Base-by-base conservation (phyloP, 1,140 invertebrate genomes). In the Hylaeus anthracinus region DNA sequence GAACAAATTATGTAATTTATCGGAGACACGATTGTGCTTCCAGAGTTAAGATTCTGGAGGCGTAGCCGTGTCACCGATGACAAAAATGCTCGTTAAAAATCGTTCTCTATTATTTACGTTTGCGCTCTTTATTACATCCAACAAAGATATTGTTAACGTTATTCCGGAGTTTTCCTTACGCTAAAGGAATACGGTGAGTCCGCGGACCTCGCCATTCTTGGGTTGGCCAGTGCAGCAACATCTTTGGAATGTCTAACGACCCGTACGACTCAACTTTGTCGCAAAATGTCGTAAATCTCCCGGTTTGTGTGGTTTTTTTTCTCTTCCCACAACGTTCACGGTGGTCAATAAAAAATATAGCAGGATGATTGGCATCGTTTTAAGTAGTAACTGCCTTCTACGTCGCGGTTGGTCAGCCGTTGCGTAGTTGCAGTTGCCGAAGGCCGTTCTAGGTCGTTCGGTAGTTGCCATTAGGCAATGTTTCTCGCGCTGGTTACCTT, bases 401-500 rank as follows among this genome's bases (percentile, higher is more conserved):
- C 66, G 82, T 71, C 73, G 60, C 79, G 85, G 84, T 87, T 90
- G 87, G 84, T 86, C 87, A 84, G 82, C 78, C 86, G 66, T 84
- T 85, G 73, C 74, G 80, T 86, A 79, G 76, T 63, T 43, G 77
- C 67, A 71, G 64, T 55, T 74, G 81, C 26, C 79, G 88, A 90
- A 90, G 89, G 89, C 83, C 89, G 89, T 90, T 90, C 88, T 90
- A 90, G 88, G 89, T 85, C 83, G 87, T 89, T 87, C 81, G 71
- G 74, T 82, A 79, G 78, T 74, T 26, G 79, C 79, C 79, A 81
- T 86, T 86, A 80, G 75, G 80, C 83, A 82, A 88, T 79, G 45
- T 63, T 84, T 86, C 84, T 86, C 79, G 79, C 74, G 64, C 81
- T 73, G 80, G 63, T 88, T 88, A 81, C 86, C 86, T 87, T 86